phyloP scores from a whole-genome alignment of 1,140 invertebrate species.

The Zaprionus lachaisei region DNA sequence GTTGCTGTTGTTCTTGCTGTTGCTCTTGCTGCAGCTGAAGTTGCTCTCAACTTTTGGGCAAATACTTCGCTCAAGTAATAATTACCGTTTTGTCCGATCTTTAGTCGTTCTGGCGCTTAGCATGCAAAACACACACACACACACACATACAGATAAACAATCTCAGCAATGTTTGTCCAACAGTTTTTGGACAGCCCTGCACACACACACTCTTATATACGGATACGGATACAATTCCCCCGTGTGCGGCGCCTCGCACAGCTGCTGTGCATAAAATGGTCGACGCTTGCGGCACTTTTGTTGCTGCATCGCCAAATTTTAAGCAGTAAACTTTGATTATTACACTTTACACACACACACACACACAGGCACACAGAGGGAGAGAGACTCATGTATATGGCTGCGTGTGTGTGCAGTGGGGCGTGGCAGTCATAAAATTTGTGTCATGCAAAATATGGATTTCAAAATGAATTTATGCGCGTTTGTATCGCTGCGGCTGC shows the following conservation, averaged over 20 bases:
- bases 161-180: conserved; percentile 31
- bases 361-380: conserved; percentile 1
- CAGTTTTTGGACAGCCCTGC: conserved; percentile 22
- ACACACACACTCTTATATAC: not conserved
- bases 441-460: conserved; percentile 64
- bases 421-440: conserved; percentile 53
- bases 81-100: conserved; percentile 54
- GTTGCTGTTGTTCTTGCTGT: not conserved
- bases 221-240: not conserved
- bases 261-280: conserved; percentile 36
- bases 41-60: conserved; percentile 40
- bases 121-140: conserved; percentile 27
- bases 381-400: not conserved
- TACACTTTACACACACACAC: conserved; percentile 28
- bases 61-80: conserved; percentile 56
- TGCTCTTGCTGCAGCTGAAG: conserved; percentile 14
- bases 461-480: conserved; percentile 65
- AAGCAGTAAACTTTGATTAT: conserved; percentile 64
- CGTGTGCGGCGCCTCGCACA: conserved; percentile 10
- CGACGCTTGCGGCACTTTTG: conserved; percentile 34
- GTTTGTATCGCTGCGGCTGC: conserved; percentile 49
- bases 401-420: conserved; percentile 6
- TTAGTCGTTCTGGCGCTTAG: conserved; percentile 14
- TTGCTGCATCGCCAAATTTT: conserved; percentile 54
- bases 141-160: conserved; percentile 19